Evolutionary conservation across 2,797 vertebrate species (phyloP), one percentile per base, ranked within the genome.

Genomic region (Sparidentex hasta): DNA sequence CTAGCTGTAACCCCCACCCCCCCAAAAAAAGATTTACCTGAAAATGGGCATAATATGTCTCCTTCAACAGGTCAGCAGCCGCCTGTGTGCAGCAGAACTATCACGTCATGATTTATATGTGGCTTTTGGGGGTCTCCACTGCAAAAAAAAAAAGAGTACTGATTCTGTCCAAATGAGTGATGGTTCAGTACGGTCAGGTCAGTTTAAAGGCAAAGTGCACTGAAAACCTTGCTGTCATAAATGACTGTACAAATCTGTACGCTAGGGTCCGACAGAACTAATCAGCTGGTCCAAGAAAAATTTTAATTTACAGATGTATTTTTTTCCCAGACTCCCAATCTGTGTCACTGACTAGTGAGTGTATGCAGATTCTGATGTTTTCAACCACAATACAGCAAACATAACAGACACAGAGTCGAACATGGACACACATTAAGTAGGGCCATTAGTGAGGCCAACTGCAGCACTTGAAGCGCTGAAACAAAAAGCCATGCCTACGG

Each of bases 401-500:
- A 20, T 14, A 23, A 65, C 7, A 4, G 18, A 27, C 20, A 27
- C 13, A 11, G 6, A 61, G 17, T 50, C 1, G 61, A 50, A 64
- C 38, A 25, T 61, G 41, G 56, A 38, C 38, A 6, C 27, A 18
- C 33, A 48, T 62, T 20, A 48, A 46, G 21, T 11, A n/a, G 55
- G 38, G 33, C 13, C 51, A 43, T 25, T 44, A 41, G 44, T 20
- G 43, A 74, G 9, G n/a, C 46, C 0, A 16, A 58, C 56, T 64
- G 73, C 47, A 66, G 57, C 55, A 29, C 8, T 65, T 27, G 65
- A 43, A 73, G 46, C 33, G n/a, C 56, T 75, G 29, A 56, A 70
- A 68, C 33, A 52, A 33, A 70, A 76, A 74, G 29, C 50, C 20
- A 55, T 50, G 64, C 44, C 71, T 33, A 47, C 57, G 78, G 78